Base-by-base conservation (phyloP, 2,888 invertebrate genomes). In the Cyrtodaria siliqua region DNA sequence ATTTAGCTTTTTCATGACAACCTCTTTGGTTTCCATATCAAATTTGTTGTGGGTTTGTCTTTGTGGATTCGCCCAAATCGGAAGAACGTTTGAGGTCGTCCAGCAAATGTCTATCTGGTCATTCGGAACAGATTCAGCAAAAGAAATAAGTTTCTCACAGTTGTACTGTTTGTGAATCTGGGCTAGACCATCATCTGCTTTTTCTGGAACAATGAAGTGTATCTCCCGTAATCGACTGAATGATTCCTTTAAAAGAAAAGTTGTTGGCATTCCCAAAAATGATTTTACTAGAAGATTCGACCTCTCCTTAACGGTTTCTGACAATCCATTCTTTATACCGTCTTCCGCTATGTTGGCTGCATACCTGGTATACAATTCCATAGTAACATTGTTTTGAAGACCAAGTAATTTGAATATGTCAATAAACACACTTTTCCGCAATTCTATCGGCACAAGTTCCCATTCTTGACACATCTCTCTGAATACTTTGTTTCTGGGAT, bases 141-240 rank as follows among this genome's bases (percentile, higher is more conserved):
- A 82, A 44, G 66, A 69, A 38, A 82, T 75, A 9, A 84, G 52
- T n/a, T 24, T 16, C 1, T 18, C 16, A 0, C 23, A 50, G n/a
- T 59, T 26, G 44, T 29, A 24, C 8, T 69, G 80, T n/a, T 47
- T n/a, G 23, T 53, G 49, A 1, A 82, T 68, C 0, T 50, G 18
- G 2, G 24, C 16, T 9, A 56, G n/a, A 20, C 16, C 16, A 1
- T 29, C 2, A 4, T 29, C 29, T 23, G 79, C 57, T 20, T 26
- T 33, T 18, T 61, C 23, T 12, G 77, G 79, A 12, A 61, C 23
- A 16, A 84, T 70, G 33, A 84, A 84, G 20, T 64, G 56, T 20
- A 82, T 69, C 18, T 9, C n/a, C 23, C 52, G 42, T 2, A 84
- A 18, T 33, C n/a, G 9, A 0, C 44, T 3, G 0, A 79, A 62